These are phyloP conservation scores for Alsophila aescularia DNA, from an alignment of 2,888 invertebrate species.

Conservation along the genomic window DNA sequence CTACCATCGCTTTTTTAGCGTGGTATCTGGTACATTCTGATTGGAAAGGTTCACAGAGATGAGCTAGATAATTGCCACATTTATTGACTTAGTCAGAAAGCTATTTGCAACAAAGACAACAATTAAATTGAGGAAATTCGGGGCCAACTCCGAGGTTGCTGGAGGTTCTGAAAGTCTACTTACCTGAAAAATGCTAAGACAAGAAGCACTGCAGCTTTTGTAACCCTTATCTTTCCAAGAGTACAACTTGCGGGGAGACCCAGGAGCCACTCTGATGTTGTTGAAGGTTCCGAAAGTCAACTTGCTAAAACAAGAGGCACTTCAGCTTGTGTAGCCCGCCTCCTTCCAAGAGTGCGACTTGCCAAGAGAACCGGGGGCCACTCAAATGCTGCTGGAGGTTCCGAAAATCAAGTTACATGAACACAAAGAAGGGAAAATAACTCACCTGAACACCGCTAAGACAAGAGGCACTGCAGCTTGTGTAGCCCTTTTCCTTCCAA, in stretches of 20 bases:
- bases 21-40: too few species aligned
- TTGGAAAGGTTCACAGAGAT: too few species aligned
- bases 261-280: conserved; percentile 87
- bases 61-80: too few species aligned
- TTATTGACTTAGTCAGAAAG: too few species aligned
- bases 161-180: conserved; percentile 74
- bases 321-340: conserved; percentile 96
- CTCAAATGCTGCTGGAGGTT: conserved; percentile 84
- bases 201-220: conserved; percentile 97
- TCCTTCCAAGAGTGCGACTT: conserved; percentile 95
- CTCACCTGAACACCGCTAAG: conserved; percentile 90
- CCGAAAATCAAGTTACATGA: conserved; percentile 77
- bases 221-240: conserved; percentile 96
- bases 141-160: conserved; percentile 87
- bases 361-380: conserved; percentile 89
- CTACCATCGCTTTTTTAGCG: too few species aligned
- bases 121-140: conserved; percentile 88
- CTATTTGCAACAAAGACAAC: too few species aligned
- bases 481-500: conserved; percentile 95
- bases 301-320: conserved; percentile 96
- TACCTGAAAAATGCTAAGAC: conserved; percentile 91
- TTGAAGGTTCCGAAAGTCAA: conserved; percentile 80
- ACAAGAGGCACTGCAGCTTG: conserved; percentile 97
- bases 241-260: conserved; percentile 91
- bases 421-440: too few species aligned